phyloP scores from a whole-genome alignment of 2,113 vertebrate species.

The Coturnix japonica region DNA sequence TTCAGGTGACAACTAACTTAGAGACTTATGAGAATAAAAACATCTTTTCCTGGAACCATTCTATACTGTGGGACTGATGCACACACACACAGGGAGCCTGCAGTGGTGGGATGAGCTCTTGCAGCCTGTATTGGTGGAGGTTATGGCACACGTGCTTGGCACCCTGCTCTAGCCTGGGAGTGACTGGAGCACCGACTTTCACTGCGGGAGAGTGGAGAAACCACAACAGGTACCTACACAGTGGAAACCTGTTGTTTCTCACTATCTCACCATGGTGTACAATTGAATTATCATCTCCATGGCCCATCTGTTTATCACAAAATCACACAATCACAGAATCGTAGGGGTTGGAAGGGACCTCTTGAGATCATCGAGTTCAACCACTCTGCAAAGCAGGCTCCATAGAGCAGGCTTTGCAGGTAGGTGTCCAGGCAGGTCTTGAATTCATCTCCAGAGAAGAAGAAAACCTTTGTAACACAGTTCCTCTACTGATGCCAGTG shows the following conservation, averaged over 20 bases:
- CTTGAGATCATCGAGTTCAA: no score
- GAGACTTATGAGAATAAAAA: not conserved
- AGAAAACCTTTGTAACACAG: not conserved
- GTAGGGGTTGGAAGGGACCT: no score
- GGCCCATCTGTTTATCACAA: not conserved
- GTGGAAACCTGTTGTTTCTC: not conserved
- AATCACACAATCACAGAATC: no score
- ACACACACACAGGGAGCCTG: not conserved
- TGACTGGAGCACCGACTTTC: rapidly evolving
- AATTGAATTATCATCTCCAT: not conserved
- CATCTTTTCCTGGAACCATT: not conserved
- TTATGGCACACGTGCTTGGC: not conserved
- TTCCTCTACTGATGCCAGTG: not conserved
- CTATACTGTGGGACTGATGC: not conserved
- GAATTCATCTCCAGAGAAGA: no score
- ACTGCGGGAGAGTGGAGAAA: not conserved
- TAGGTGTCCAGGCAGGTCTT: no score
- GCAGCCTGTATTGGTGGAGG: not conserved
- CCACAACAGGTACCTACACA: not conserved
- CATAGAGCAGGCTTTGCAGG: no score
- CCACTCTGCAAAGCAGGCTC: no score
- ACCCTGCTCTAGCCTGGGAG: not conserved
- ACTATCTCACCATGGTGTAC: not conserved
- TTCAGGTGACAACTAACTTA: not conserved
- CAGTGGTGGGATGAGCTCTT: not conserved